These are phyloP conservation scores for Andrena trimmerana DNA, from an alignment of 2,888 invertebrate genomes.

Conservation along the genomic window DNA sequence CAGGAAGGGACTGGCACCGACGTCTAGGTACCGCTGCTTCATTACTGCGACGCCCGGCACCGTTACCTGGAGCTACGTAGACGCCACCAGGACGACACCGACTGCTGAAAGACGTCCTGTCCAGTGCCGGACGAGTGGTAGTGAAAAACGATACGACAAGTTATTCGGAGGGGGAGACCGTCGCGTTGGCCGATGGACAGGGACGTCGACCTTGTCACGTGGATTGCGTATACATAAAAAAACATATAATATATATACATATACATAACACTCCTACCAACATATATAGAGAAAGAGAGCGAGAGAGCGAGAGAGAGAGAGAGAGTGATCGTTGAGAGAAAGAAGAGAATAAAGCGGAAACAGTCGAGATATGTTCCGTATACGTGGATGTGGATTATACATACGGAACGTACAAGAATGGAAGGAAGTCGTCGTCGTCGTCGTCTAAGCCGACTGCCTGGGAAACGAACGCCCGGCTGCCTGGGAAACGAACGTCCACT, in stretches of 20 bases:
- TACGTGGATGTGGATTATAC: conserved; percentile 21
- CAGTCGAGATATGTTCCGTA: conserved; percentile 47
- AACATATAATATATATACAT: conserved; percentile 40
- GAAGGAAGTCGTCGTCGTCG: conserved; percentile 36
- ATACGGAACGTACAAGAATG: conserved; percentile 27
- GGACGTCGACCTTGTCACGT: conserved; percentile 61
- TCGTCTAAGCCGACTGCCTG: conserved; percentile 9
- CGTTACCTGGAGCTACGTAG: conserved; percentile 80
- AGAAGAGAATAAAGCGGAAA: too few relatives aligned
- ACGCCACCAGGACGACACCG: conserved; percentile 78
- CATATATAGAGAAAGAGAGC: neutral
- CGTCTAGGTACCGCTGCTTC: conserved; percentile 88
- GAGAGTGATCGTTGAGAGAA: conserved; percentile 46
- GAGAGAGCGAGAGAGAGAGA: neutral
- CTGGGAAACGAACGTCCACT: conserved; percentile 55
- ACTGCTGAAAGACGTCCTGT: conserved; percentile 65
- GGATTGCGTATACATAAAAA: conserved; percentile 64
- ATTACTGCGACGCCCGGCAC: conserved; percentile 82
- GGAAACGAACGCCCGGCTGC: conserved; percentile 42
- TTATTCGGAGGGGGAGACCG: conserved; percentile 10
- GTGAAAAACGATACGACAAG: conserved; percentile 70
- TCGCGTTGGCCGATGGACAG: conserved; percentile 39
- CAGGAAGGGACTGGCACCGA: conserved; percentile 97
- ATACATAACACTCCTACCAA: conserved; percentile 25
- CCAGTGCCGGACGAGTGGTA: conserved; percentile 78